Evolutionary conservation across 2,113 vertebrate genomes (phyloP), one percentile per base, ranked within the genome.

Genomic region (Mola mola): DNA sequence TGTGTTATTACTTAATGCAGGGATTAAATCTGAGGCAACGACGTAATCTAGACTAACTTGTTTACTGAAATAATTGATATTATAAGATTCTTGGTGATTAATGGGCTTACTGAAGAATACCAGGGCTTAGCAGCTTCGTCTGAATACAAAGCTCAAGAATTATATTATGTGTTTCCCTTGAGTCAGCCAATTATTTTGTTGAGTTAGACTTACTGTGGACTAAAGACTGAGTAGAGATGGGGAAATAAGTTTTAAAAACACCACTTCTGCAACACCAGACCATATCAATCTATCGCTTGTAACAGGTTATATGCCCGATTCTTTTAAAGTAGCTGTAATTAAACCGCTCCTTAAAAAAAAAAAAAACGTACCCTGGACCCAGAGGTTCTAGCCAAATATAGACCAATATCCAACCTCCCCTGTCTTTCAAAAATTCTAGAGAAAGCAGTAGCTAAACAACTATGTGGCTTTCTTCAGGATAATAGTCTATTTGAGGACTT

Each of bases 31-130:
- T 62, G 53, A 64, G 70, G 43, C 68, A 75, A 78, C 16, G 40
- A 40, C 60, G 82, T 81, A 57, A 86, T 82, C 73, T 82, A n/a
- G 26, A 71, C 75, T 80, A 72, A 42, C 68, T 82, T 87, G 78
- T 85, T 86, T 85, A 86, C 79, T 72, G 76, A 81, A 83, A 78
- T 88, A 88, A 87, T 86, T 87, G 82, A 88, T 87, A 86, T 80
- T 48, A 87, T 85, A 75, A 82, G 73, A 83, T 81, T 83, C 60
- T 65, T 44, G 44, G 75, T 82, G 83, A 88, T 88, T 86, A 83
- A 82, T 66, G 64, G 65, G 79, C 76, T 86, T 86, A 78, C 37
- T 41, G 22, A 69, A 78, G 58, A 67, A 75, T 64, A 71, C 53
- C 25, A 44, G 43, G 47, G 73, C 50, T 87, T 40, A 81, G 61